Evolutionary conservation across 1,140 invertebrate genomes (phyloP), one percentile per base, ranked within the genome.

Genomic region (Bombus sylvicola): DNA sequence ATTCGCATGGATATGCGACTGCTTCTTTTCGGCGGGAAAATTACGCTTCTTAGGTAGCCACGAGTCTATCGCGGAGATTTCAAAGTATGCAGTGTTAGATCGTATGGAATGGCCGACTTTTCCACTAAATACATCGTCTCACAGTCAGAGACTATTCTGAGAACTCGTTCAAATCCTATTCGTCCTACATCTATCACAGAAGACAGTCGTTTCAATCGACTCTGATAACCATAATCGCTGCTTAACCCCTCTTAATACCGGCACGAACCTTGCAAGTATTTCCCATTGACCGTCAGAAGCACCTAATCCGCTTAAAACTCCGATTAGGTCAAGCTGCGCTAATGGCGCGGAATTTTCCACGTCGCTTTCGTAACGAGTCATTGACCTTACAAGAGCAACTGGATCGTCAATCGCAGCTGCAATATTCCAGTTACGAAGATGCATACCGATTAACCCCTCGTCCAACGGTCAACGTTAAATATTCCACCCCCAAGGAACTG

Each of bases 1-100:
- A 84, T 84, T 84, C 83, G 83, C 83, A 84, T 84, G 2, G 68
- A 39, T 83, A 43, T 28, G 41, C 43, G 59, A 18, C 15, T 10
- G 13, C 3, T 57, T 39, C 59, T 37, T 18, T 64, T 34, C n/a
- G 18, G 3, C 9, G 37, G 18, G 22, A 59, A 41, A 81, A 72
- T 72, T 1, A 31, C 31, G 47, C 79, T 59, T n/a, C 79, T 43
- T 72, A 72, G 59, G 59, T 62, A 62, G 59, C 59, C 59, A 62
- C 59, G 59, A 62, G 59, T 62, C 28, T 62, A 62, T 53, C 47
- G 47, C 47, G 6, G 0, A 53, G 5, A 53, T 53, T 18, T 53
- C 47, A 22, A 53, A 53, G 47, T 53, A 53, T 2, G 18, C 22
- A 8, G 6, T 0, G 15, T 22, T 53, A 8, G 47, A 22, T 22